Evolutionary conservation across 1,140 invertebrate genomes (phyloP).

Genomic region (Drosophila neocordata): DNA sequence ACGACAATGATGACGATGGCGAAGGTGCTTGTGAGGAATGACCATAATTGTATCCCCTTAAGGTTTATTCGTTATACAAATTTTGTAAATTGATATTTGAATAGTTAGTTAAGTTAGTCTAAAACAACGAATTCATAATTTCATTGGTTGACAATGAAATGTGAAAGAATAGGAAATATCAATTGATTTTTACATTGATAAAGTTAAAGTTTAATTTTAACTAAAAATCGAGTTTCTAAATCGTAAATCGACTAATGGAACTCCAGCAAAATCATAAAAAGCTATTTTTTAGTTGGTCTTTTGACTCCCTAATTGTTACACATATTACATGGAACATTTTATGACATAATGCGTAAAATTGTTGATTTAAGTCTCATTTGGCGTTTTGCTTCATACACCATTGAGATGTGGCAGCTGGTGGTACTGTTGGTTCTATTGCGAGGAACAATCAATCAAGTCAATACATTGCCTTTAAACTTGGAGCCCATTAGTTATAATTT

Average conservation of each 20-base stretch:
- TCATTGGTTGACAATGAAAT: neutral
- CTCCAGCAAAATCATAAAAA: too few relatives aligned
- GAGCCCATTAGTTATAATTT: neutral
- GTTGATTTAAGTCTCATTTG: neutral
- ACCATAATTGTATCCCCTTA: conserved; percentile 7
- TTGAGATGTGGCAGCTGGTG: conserved; percentile 7
- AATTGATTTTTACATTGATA: neutral
- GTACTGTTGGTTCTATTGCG: neutral
- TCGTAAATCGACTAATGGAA: neutral
- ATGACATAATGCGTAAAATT: conserved; percentile 13
- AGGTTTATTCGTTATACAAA: neutral
- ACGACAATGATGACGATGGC: conserved; percentile 81
- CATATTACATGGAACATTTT: neutral
- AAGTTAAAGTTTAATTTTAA: conserved; percentile 3
- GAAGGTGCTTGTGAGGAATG: conserved; percentile 78
- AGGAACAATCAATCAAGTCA: neutral
- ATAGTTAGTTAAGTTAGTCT: neutral
- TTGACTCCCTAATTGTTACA: neutral
- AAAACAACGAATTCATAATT: neutral
- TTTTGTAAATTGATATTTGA: conserved; percentile 14
- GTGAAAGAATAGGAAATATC: neutral
- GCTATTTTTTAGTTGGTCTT: neutral
- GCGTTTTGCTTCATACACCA: neutral
- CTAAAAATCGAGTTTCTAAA: neutral
- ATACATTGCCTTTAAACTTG: neutral